Evolutionary conservation across 1,140 invertebrate genomes (phyloP).

Genomic region (Macrosteles quadrilineatus): DNA sequence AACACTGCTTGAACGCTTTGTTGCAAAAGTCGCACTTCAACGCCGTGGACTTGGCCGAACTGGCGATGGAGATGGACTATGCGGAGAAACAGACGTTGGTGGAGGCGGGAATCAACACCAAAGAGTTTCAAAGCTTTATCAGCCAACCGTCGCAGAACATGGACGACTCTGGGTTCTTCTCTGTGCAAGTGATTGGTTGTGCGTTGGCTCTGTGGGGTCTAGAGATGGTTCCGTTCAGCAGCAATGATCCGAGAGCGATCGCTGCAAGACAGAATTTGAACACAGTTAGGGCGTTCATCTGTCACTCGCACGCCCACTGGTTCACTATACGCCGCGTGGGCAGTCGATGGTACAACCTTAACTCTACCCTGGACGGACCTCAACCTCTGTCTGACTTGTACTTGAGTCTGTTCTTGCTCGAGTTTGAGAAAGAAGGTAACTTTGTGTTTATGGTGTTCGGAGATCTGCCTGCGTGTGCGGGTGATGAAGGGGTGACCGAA

Average conservation of each 20-base stretch:
- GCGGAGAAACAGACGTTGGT: background rate
- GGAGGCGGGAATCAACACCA: background rate
- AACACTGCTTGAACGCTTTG: background rate
- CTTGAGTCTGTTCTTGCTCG: background rate
- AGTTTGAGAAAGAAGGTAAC: background rate
- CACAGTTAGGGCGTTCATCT: background rate
- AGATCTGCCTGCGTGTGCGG: background rate
- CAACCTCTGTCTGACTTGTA: background rate
- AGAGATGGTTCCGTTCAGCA: background rate
- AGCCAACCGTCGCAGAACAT: background rate
- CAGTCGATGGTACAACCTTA: background rate
- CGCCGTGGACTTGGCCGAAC: background rate
- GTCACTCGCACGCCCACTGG: background rate
- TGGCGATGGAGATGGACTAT: background rate
- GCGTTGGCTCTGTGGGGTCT: background rate
- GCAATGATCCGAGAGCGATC: background rate
- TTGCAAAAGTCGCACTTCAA: background rate
- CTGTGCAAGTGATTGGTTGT: background rate
- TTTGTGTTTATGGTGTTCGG: background rate
- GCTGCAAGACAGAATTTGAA: background rate
- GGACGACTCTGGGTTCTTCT: slow-evolving; percentile 1
- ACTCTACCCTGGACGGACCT: background rate
- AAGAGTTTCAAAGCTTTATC: background rate
- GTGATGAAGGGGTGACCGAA: background rate
- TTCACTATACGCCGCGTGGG: background rate